Base-by-base conservation (phyloP, 2,888 invertebrate genomes). In the Drosophila kambysellisi region DNA sequence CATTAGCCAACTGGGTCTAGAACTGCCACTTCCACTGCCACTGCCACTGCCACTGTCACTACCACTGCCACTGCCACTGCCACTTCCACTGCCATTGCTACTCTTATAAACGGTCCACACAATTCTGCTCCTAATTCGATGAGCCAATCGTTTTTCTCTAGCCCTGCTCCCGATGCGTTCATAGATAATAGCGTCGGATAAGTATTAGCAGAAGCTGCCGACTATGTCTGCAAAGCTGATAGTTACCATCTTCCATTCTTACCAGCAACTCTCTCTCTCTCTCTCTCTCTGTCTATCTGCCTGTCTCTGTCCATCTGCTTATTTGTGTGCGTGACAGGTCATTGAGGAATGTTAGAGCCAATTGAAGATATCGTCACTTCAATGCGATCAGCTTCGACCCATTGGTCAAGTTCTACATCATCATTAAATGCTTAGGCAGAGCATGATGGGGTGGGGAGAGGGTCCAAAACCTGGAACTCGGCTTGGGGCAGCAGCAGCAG, bases 171-270 rank as follows among this genome's bases (percentile, higher is more conserved):
- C 70, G 67, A 67, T 67, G 69, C 68, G 39, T 41, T 57, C 32
- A 56, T 58, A 79, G 89, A 82, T 88, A 89, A 89, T 88, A 85
- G 83, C 72, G 74, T 72, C 67, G 75, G 83, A 81, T 85, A 89
- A 85, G 79, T 81, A 75, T 29, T 17, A 50, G 50, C 50, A 5
- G 79, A 59, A 64, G 51, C 51, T 50, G 20, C 51, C 32, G 50
- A 11, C 63, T 50, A 30, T 33, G 48, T 33, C 33, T 50, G 39
- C 37, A 46, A 63, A 65, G 46, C 56, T 66, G 35, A 11, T 51
- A 51, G 57, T 57, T 29, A 66, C 15, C 50, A 35, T 56, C 60
- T 60, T 43, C 11, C 53, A 39, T 59, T 64, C 51, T 46, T 25
- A n/a, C 59, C 35, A 37, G 17, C 11, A 54, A n/a, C 32, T 54